These are phyloP conservation scores for Muscina levida DNA, from an alignment of 2,888 invertebrate genomes.

Conservation along the genomic window DNA sequence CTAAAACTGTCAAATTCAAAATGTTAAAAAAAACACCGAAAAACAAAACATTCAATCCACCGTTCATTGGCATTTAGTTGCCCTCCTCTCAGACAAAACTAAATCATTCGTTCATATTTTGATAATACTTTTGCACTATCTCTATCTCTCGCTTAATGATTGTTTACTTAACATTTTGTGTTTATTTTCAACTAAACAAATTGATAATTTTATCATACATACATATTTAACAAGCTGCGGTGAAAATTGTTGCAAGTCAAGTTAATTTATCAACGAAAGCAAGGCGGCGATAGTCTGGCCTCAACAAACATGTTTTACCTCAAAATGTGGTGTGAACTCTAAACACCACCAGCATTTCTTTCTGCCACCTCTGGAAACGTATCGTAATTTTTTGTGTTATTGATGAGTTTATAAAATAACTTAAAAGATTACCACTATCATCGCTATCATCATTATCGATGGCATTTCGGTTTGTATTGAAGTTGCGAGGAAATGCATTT, in stretches of 20 bases:
- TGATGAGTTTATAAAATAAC: constrained; percentile 26
- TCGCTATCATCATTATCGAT: neutral
- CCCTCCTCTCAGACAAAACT: too few relatives aligned
- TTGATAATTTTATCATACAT: constrained; percentile 61
- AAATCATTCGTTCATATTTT: too few relatives aligned
- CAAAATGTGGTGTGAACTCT: constrained; percentile 8
- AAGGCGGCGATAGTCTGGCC: constrained; percentile 27
- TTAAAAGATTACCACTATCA: constrained; percentile 43
- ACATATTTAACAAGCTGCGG: constrained; percentile 48
- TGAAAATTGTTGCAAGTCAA: neutral
- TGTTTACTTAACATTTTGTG: constrained; percentile 28
- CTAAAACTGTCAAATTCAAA: too few relatives aligned
- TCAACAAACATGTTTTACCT: neutral
- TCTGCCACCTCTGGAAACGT: neutral
- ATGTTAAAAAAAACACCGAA: too few relatives aligned
- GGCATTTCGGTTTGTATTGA: constrained; percentile 11
- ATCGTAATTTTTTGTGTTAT: constrained; percentile 5
- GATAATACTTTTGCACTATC: too few relatives aligned
- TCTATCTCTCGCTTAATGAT: constrained; percentile 24
- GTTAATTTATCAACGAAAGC: constrained; percentile 10
- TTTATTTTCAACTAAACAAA: constrained; percentile 35
- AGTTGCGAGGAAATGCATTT: constrained; percentile 27
- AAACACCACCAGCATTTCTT: neutral
- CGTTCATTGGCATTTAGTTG: too few relatives aligned
- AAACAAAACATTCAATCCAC: too few relatives aligned